Conservation (phyloP, 2,797 vertebrate species). For the Sylvia borin region DNA sequence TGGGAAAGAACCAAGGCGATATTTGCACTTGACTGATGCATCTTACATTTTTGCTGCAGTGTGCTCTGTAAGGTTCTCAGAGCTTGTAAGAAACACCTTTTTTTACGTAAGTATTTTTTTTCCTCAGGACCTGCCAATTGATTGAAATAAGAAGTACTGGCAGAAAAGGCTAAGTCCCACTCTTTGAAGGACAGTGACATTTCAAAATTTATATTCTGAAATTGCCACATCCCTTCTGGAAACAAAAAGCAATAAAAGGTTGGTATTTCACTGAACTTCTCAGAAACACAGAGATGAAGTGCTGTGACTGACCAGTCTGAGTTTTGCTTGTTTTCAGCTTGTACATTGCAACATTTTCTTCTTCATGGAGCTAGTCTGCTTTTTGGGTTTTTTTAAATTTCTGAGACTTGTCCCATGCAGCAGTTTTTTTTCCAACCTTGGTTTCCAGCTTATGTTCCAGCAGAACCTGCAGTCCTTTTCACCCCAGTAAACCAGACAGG, state of each 20-base stretch:
- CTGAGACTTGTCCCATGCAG: background rate
- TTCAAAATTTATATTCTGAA: constrained; percentile 34
- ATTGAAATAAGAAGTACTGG: background rate
- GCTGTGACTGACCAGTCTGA: background rate
- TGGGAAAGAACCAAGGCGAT: background rate
- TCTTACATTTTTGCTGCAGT: background rate
- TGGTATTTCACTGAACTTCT: constrained; percentile 3
- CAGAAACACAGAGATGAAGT: background rate
- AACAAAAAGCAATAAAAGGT: background rate
- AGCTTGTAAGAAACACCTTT: background rate
- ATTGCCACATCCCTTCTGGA: constrained; percentile 22
- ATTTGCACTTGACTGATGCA: background rate
- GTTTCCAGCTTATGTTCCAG: background rate
- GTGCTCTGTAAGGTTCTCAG: background rate
- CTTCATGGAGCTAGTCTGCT: background rate
- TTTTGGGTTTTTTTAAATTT: background rate
- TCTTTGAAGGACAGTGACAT: constrained; percentile 48
- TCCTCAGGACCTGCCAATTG: background rate
- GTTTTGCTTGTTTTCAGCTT: rapidly evolving
- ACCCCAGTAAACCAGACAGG: background rate
- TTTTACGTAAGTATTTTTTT: background rate
- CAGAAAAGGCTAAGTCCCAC: background rate
- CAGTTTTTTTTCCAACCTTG: background rate
- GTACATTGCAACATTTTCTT: background rate
- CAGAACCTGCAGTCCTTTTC: background rate